Evolutionary conservation across 2,113 vertebrate species (phyloP), one percentile per base, ranked within the genome.

Genomic region (Mus spicilegus): DNA sequence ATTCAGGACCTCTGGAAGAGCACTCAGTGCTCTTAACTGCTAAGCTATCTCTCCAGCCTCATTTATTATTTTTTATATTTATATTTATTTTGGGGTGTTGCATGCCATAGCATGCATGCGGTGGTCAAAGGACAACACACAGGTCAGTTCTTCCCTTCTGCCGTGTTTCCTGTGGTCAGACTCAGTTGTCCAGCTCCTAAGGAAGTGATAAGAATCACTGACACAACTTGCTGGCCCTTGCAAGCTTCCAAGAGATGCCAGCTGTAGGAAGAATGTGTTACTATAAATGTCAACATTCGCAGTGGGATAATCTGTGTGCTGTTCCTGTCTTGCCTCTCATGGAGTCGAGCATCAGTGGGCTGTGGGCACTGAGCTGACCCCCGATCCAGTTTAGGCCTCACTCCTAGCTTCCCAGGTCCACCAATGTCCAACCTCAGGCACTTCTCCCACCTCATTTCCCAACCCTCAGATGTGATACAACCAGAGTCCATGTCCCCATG

Each of bases 401-500:
- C 1, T 30, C 54, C 12, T 0, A 6, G 51, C 86, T 14, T 3
- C 0, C 0, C 42, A 7, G 58, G 0, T 11, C 65, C 30, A 12
- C 22, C 24, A 7, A 0, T 0, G n/a, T 76, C 87, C 70, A 24
- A 5, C 30, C 61, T 0, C 16, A 30, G 1, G 0, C 1, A 39
- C n/a, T 33, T 2, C 90, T 39, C 17, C n/a, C 51, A 10, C 0
- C 73, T 30, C 33, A 0, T 39, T 88, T 58, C 42, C 75, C 49
- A 24, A 56, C 22, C 22, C 76, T 80, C 76, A 2, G 0, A 0
- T 5, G 7, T 36, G 36, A 39, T 30, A 42, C 51, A 56, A 54
- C 54, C 28, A 0, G 26, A 46, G 56, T 11, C 42, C 58, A 9
- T 0, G 0, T 30, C n/a, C 49, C 70, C 56, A 49, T 5, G 19